A percentile compares a stretch with the other conserved stretches of the same genome.
Evolutionary conservation across 2,888 invertebrate genomes (phyloP).

Genomic region (Phengaris arion): DNA sequence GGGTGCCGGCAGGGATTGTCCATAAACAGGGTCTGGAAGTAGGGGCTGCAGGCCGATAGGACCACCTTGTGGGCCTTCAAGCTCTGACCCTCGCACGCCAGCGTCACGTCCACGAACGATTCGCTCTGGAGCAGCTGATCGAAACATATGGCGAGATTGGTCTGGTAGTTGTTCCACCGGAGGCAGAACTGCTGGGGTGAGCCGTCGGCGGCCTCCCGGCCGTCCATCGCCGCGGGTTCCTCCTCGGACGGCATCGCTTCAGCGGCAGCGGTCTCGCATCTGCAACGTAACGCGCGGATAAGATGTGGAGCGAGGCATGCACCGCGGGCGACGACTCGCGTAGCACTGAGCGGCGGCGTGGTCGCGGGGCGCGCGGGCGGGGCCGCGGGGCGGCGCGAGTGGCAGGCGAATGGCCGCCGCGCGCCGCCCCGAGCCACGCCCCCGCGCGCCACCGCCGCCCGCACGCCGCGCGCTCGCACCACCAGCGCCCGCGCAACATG

Average conservation of each 20-base stretch:
- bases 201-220: slow-evolving; percentile 62
- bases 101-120: slow-evolving; percentile 94
- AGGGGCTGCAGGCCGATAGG: slow-evolving; percentile 94
- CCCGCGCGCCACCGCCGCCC: slow-evolving; percentile 45
- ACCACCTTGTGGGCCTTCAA: slow-evolving; percentile 97
- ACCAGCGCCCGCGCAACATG: slow-evolving; percentile 36
- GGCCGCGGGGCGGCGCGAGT: slow-evolving; percentile 49
- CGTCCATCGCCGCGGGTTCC: slow-evolving; percentile 69
- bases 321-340: slow-evolving; percentile 63
- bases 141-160: slow-evolving; percentile 92
- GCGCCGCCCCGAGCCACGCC: slow-evolving; percentile 51
- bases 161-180: slow-evolving; percentile 96
- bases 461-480: slow-evolving; percentile 37
- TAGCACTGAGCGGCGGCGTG: slow-evolving; percentile 57
- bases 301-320: slow-evolving; percentile 55
- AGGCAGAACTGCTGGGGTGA: slow-evolving; percentile 94
- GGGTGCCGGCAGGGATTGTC: slow-evolving; percentile 97
- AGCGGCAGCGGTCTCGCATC: slow-evolving; percentile 63
- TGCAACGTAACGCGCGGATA: slow-evolving; percentile 61
- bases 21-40: slow-evolving; percentile 93
- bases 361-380: slow-evolving; percentile 50
- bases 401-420: slow-evolving; percentile 52
- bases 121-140: slow-evolving; percentile 93
- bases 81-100: slow-evolving; percentile 94
- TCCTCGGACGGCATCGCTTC: slow-evolving; percentile 74